Evolutionary conservation across 2,888 invertebrate species (phyloP).

Genomic region (Yponomeuta evonymella): DNA sequence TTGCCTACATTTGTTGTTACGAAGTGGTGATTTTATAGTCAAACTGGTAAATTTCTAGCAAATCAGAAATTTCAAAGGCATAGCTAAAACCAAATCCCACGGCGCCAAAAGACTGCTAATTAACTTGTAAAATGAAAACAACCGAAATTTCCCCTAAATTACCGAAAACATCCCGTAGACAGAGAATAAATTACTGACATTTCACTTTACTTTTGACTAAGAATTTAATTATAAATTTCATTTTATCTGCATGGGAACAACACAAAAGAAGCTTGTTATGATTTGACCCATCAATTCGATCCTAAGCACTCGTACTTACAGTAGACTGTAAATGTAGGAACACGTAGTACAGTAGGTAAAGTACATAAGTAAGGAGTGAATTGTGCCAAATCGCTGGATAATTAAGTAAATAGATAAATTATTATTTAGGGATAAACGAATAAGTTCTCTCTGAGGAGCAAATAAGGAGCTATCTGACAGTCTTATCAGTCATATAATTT

Average conservation of each 20-base stretch:
- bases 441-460: too few species aligned
- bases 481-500: too few species aligned
- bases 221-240: background rate
- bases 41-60: too few species aligned
- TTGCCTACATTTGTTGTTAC: too few species aligned
- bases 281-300: background rate
- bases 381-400: too few species aligned
- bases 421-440: too few species aligned
- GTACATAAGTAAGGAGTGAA: too few species aligned
- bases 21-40: too few species aligned
- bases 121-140: background rate
- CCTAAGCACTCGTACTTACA: background rate
- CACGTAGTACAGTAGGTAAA: too few species aligned
- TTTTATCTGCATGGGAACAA: background rate
- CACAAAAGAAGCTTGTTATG: background rate
- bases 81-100: background rate
- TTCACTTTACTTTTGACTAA: background rate
- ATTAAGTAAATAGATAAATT: too few species aligned
- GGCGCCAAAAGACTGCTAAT: background rate
- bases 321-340: background rate
- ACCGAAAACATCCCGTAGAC: background rate
- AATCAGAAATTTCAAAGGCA: too few species aligned
- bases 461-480: too few species aligned
- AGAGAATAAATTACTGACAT: background rate
- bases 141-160: background rate